Conservation (phyloP, 2,113 vertebrate species). For the human (Homo sapiens) region DNA sequence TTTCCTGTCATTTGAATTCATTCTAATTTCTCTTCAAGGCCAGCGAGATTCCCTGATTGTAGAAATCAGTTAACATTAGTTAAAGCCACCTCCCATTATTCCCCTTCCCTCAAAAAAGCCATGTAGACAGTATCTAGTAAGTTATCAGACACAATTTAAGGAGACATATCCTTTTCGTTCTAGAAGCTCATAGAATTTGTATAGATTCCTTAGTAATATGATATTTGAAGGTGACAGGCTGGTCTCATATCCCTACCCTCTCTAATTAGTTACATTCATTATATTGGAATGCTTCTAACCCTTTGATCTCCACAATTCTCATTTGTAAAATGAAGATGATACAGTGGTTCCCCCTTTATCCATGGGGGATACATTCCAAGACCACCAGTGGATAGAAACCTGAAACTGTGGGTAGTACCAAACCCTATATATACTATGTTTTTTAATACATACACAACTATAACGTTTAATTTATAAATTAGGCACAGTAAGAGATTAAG, state of each 20-base stretch:
- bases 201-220: background rate
- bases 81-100: background rate
- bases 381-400: background rate
- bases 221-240: background rate
- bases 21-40: background rate
- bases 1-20: background rate
- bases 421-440: background rate
- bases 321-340: background rate
- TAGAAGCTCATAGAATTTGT: background rate
- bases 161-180: background rate
- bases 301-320: background rate
- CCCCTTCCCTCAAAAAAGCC: rapidly evolving
- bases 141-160: background rate
- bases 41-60: background rate
- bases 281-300: background rate
- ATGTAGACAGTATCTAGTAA: background rate
- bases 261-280: background rate
- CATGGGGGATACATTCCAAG: background rate
- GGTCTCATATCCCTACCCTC: background rate
- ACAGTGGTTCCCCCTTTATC: background rate
- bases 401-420: background rate
- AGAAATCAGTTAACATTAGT: background rate
- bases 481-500: background rate
- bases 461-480: background rate
- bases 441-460: background rate